A percentile compares a stretch with the other conserved stretches of the same genome.
These are phyloP conservation scores for Sebastes dallii DNA, from an alignment of 2,797 vertebrate species.

Conservation along the genomic window DNA sequence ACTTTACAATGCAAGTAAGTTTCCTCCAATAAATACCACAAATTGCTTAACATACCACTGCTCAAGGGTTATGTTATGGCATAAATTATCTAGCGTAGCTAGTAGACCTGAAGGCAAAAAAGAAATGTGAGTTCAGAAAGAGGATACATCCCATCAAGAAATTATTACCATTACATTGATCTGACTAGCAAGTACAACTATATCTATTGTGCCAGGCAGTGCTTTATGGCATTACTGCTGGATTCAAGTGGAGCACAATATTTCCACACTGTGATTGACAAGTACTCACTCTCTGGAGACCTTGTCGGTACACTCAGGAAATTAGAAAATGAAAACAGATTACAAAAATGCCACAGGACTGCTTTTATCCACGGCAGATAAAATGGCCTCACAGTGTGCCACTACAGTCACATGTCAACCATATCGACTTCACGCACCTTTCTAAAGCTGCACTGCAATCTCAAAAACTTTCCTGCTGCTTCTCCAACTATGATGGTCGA, in stretches of 20 bases:
- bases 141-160: conserved; percentile 2
- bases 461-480: conserved; percentile 45
- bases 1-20: background rate
- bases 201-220: conserved; percentile 14
- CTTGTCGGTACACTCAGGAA: conserved; percentile 62
- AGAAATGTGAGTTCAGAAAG: background rate
- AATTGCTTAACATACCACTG: background rate
- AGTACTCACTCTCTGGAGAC: conserved; percentile 47
- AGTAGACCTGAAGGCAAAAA: background rate
- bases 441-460: conserved; percentile 43
- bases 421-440: conserved; percentile 49
- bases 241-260: conserved; percentile 19
- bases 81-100: background rate
- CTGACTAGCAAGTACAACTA: background rate
- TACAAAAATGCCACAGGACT: conserved; percentile 58
- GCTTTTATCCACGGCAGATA: conserved; percentile 47
- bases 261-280: conserved; percentile 58
- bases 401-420: conserved; percentile 50
- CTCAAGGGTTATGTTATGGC: background rate
- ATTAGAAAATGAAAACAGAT: conserved; percentile 74
- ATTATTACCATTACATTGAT: background rate
- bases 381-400: conserved; percentile 37
- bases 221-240: conserved; percentile 13
- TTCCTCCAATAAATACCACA: background rate
- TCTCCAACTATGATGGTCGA: conserved; percentile 49